Conservation (phyloP, 2,113 vertebrate species). For the Aleadryas rufinucha region DNA sequence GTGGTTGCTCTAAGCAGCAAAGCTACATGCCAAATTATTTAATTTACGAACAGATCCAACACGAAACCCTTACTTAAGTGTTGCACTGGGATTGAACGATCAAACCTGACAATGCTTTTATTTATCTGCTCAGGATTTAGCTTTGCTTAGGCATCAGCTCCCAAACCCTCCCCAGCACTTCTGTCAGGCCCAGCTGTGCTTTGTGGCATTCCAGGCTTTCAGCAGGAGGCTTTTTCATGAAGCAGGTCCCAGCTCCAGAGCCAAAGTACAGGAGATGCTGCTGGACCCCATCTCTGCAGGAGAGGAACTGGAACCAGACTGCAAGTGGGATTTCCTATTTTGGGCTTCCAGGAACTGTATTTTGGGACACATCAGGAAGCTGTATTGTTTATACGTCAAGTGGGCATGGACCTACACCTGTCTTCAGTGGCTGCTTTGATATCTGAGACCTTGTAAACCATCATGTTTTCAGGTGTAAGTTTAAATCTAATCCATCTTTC, state of each 20-base stretch:
- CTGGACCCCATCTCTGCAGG: background rate
- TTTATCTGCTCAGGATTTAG: background rate
- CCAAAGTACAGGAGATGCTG: background rate
- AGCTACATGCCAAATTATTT: background rate
- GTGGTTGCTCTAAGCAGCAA: background rate
- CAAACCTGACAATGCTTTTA: background rate
- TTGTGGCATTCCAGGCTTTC: background rate
- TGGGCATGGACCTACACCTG: fast-evolving
- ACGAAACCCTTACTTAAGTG: background rate
- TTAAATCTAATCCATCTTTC: background rate
- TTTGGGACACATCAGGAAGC: background rate
- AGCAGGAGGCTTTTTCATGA: background rate
- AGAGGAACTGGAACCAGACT: background rate
- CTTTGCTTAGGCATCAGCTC: background rate
- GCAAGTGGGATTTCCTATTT: background rate
- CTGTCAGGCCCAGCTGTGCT: too few species aligned
- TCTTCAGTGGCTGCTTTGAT: background rate
- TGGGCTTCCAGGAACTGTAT: background rate
- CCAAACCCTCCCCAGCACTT: background rate
- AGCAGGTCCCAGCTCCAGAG: background rate
- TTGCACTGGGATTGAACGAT: background rate
- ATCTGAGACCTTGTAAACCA: background rate
- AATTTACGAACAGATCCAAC: background rate
- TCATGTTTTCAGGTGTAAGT: background rate
- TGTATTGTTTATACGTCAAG: background rate